phyloP scores from a whole-genome alignment of 2,113 vertebrate species.

The Eretmochelys imbricata region DNA sequence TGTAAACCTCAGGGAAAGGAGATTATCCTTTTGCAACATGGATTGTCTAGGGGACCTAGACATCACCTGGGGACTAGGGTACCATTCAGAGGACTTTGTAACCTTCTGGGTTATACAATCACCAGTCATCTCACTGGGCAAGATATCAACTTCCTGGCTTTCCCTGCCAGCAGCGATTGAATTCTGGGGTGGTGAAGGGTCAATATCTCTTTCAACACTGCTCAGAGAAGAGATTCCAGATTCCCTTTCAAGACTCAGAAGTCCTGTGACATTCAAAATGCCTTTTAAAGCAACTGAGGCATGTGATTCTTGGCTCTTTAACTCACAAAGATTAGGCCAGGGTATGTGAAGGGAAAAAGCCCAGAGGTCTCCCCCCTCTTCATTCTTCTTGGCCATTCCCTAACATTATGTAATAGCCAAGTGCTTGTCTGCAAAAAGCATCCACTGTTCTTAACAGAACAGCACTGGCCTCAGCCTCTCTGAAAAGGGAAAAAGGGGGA shows the following conservation, averaged over 20 bases:
- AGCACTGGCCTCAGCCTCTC: background rate
- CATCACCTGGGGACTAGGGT: background rate
- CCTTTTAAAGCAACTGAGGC: background rate
- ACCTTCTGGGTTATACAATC: background rate
- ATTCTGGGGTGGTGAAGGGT: background rate
- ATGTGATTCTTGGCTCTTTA: background rate
- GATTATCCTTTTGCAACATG: background rate
- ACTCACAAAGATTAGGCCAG: background rate
- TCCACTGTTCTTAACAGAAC: background rate
- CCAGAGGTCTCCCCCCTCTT: background rate
- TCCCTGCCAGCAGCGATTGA: background rate
- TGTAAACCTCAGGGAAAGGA: background rate
- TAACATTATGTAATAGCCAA: background rate
- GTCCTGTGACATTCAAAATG: background rate
- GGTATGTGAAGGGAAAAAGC: background rate
- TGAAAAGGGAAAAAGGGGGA: background rate
- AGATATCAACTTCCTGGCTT: background rate
- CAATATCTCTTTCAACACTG: background rate
- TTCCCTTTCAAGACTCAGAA: background rate
- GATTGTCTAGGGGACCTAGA: background rate
- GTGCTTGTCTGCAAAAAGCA: background rate
- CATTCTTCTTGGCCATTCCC: background rate
- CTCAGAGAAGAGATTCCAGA: background rate
- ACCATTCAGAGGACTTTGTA: background rate
- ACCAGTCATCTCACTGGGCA: background rate